Evolutionary conservation across 2,888 invertebrate species (phyloP).

Genomic region (Physocephala rufipes): DNA sequence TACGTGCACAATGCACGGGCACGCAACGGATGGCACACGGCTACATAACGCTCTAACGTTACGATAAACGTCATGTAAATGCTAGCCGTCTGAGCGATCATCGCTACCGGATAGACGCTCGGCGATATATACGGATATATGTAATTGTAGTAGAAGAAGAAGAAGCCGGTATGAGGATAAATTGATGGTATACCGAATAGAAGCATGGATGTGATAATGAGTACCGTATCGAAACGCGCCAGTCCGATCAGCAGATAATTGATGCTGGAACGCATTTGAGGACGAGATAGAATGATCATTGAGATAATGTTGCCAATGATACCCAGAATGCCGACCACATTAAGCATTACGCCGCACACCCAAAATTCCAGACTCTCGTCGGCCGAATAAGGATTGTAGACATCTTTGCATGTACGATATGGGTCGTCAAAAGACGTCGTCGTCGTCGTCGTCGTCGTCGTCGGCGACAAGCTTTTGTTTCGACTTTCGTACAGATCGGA

Average conservation of each 20-base stretch:
- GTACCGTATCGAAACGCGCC: constrained; percentile 91
- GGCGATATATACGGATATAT: constrained; percentile 84
- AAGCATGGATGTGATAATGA: constrained; percentile 85
- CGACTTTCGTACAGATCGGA: constrained; percentile 35
- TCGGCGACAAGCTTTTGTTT: constrained; percentile 40
- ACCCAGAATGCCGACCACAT: constrained; percentile 82
- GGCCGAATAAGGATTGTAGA: constrained; percentile 54
- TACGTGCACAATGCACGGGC: constrained; percentile 92
- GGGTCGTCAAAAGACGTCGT: constrained; percentile 17
- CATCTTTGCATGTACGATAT: constrained; percentile 53
- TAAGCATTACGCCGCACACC: constrained; percentile 83
- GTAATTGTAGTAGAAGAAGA: constrained; percentile 81
- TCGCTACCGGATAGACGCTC: constrained; percentile 82
- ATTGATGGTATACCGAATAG: constrained; percentile 89
- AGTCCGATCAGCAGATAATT: constrained; percentile 93
- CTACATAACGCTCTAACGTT: constrained; percentile 93
- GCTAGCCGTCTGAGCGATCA: constrained; percentile 91
- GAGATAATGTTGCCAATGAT: constrained; percentile 90
- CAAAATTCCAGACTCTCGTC: constrained; percentile 77
- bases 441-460: constrained; percentile 18
- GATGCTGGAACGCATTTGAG: constrained; percentile 95
- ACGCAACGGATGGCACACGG: constrained; percentile 88
- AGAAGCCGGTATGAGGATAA: constrained; percentile 80
- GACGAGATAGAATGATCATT: constrained; percentile 88
- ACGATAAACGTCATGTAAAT: constrained; percentile 92